These are phyloP conservation scores for Catalaphyllia jardinei DNA, from an alignment of 64 coral and sea anemone genomes.

Conservation along the genomic window DNA sequence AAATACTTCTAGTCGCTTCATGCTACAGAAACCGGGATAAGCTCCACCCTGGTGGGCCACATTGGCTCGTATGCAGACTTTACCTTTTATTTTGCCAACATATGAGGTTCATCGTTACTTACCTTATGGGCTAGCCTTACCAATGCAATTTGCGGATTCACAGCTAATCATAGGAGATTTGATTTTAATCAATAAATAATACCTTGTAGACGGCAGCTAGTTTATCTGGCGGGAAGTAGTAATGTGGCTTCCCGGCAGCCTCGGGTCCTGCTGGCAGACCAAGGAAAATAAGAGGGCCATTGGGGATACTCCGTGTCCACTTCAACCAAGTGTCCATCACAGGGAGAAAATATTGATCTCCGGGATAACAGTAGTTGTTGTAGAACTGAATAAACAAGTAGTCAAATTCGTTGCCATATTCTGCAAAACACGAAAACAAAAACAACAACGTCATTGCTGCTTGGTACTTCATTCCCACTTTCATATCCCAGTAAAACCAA, in stretches of 20 bases:
- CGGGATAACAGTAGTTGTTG: constrained; percentile 84
- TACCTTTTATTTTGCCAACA: too few species aligned
- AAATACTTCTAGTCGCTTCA: too few species aligned
- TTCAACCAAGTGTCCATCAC: constrained; percentile 61
- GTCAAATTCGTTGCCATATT: constrained; percentile 80
- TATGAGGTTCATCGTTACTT: too few species aligned
- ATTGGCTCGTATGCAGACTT: too few species aligned
- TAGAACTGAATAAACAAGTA: constrained; percentile 86
- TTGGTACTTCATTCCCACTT: neutral
- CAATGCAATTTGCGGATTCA: too few species aligned
- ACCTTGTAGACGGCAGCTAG: constrained; percentile 48
- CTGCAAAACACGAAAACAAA: constrained; percentile 7
- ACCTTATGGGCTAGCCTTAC: too few species aligned
- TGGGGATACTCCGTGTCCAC: constrained; percentile 52
- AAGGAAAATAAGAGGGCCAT: constrained; percentile 64
- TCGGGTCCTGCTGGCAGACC: constrained; percentile 52
- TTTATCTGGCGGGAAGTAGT: constrained; percentile 61
- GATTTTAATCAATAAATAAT: neutral
- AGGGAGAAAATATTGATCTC: constrained; percentile 24
- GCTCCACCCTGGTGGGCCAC: too few species aligned
- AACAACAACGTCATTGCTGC: neutral
- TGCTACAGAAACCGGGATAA: too few species aligned
- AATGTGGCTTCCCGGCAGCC: constrained; percentile 24
- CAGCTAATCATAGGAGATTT: neutral
- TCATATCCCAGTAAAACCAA: neutral